Base-by-base conservation (phyloP, 2,797 vertebrate genomes). In the Periophthalmus magnuspinnatus region DNA sequence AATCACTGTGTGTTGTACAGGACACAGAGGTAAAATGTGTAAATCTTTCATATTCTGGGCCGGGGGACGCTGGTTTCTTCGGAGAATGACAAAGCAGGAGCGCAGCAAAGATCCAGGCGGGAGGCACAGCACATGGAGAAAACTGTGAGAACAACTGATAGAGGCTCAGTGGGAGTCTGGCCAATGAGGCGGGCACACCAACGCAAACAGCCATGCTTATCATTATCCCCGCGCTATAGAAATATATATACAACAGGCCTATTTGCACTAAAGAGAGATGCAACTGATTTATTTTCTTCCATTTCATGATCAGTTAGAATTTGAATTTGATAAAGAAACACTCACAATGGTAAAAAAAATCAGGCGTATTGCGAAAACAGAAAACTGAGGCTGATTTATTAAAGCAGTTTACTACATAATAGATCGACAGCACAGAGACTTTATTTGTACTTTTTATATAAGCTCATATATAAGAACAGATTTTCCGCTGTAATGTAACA, bases 181-280 rank as follows among this genome's bases (percentile, higher is more conserved):
- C 68, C 67, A 70, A 86, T 87, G 80, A 86, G 75, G 80, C 81
- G 78, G 54, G 76, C 55, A 68, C 57, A 84, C 72, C 63, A 73
- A 83, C 75, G 72, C 72, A 82, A 57, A 71, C 69, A 70, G 45
- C 66, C 75, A 22, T 74, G 78, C 52, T 67, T 64, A 33, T 76
- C 67, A 71, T 71, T 81, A 67, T 78, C 45, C 62, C 62, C 70
- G 54, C 66, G 45, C 14, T 60, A 60, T 47, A 47, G 38, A 63
- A 45, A 47, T 45, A 63, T 24, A 63, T 24, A 47, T 14, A 41
- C 41, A 61, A 41, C 34, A 61, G 36, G 10, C 5, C 19, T 21
- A 22, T 38, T 61, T 61, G 34, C 19, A 22, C n/a, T 36, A 60
- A 33, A 60, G 17, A 60, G 58, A 36, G 7, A 61, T 21, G 13